phyloP scores from a whole-genome alignment of 92 coral and sea anemone genomes.

The Heliopora coerulea region DNA sequence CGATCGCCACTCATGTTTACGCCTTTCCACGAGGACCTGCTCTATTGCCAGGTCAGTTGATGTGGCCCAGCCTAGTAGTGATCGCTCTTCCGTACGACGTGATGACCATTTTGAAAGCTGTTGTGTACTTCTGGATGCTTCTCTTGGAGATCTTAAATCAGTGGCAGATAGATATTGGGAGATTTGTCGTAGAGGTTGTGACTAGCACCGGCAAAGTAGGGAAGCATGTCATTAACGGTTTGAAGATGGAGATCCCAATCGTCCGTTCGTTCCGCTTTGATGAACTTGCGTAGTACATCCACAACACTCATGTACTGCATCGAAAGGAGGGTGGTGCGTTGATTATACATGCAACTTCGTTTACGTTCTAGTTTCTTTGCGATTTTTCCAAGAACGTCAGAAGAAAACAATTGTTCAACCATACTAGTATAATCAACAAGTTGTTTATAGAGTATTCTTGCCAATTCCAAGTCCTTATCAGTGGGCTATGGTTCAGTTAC shows the following conservation, averaged over 20 bases:
- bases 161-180: constrained; percentile 33
- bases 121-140: constrained; percentile 13
- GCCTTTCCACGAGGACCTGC: constrained; percentile 55
- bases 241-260: constrained; percentile 56
- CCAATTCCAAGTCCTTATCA: too few relatives aligned
- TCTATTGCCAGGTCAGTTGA: constrained; percentile 62
- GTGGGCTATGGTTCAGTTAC: too few relatives aligned
- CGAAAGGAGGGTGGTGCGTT: constrained; percentile 53
- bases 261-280: constrained; percentile 56
- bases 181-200: constrained; percentile 33
- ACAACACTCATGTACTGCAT: constrained; percentile 50
- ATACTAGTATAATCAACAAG: too few relatives aligned
- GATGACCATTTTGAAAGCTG: constrained; percentile 36
- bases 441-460: too few relatives aligned
- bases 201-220: constrained; percentile 60
- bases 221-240: constrained; percentile 45
- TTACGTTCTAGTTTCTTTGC: too few relatives aligned
- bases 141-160: constrained; percentile 34
- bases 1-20: constrained; percentile 54
- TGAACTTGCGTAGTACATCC: constrained; percentile 46
- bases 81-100: constrained; percentile 57
- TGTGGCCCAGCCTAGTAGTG: constrained; percentile 56
- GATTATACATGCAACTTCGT: background rate
- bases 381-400: too few relatives aligned
- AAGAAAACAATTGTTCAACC: too few relatives aligned